Percentiles rank a stretch among this genome's conserved stretches.
phyloP scores from a whole-genome alignment of 1,140 invertebrate genomes.

The Lasaia peninsularis region DNA sequence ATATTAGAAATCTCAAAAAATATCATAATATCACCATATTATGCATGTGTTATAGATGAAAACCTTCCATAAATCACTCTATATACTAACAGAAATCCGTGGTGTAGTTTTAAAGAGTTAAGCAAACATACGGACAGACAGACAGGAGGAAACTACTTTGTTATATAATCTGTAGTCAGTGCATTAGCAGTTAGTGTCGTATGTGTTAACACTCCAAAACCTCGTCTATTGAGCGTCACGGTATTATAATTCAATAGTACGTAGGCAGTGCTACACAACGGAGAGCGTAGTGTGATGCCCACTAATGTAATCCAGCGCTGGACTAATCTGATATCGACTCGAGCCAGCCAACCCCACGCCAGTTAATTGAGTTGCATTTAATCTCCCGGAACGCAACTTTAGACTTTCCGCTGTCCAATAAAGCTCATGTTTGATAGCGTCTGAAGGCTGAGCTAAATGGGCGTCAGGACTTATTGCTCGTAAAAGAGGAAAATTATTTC shows the following conservation, averaged over 20 bases:
- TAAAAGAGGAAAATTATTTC: conserved; percentile 11
- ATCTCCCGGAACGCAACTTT: conserved; percentile 68
- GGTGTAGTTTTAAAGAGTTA: too few species aligned
- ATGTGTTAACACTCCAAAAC: conserved; percentile 48
- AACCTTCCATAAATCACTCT: too few species aligned
- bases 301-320: conserved; percentile 65
- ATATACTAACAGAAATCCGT: too few species aligned
- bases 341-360: conserved; percentile 52
- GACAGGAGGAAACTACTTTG: too few species aligned
- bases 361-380: conserved; percentile 72
- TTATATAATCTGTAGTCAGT: too few species aligned
- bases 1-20: too few species aligned
- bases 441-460: conserved; percentile 10
- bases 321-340: conserved; percentile 70
- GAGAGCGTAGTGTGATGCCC: conserved; percentile 44
- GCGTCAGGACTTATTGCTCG: conserved; percentile 6
- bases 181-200: background rate
- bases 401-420: conserved; percentile 51
- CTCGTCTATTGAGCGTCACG: conserved; percentile 55
- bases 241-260: conserved; percentile 51
- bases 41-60: too few species aligned
- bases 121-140: too few species aligned
- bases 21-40: too few species aligned
- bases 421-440: conserved; percentile 12
- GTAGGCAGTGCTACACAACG: conserved; percentile 36